These are phyloP conservation scores for Luscinia megarhynchos DNA, from an alignment of 2,797 vertebrate genomes.

Conservation along the genomic window DNA sequence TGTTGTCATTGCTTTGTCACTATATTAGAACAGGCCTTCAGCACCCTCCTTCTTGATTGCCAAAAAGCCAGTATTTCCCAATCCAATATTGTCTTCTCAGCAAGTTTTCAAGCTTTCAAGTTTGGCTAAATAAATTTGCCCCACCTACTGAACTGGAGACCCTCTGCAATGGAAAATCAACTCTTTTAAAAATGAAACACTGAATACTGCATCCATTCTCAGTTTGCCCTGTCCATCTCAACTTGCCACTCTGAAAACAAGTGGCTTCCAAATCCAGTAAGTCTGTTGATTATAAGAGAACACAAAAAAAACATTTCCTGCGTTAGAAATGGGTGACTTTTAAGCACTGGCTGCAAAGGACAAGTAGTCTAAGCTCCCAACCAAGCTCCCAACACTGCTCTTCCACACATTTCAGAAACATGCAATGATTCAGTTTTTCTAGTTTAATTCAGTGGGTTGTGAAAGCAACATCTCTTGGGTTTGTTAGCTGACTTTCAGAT, in stretches of 20 bases:
- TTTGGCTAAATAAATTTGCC: not conserved
- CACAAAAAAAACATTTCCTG: not conserved
- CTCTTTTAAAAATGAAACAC: not conserved
- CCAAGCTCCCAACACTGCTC: not conserved
- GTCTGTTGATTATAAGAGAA: not conserved
- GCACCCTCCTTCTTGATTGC: not conserved
- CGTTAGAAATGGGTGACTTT: not conserved
- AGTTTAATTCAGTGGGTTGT: not conserved
- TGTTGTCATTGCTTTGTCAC: not conserved
- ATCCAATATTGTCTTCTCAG: not conserved
- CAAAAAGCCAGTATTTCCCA: not conserved
- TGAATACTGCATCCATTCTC: not conserved
- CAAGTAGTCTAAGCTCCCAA: not conserved
- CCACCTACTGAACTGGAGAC: not conserved
- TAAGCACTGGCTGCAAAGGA: not conserved
- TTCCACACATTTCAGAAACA: not conserved
- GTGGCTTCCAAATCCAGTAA: not conserved
- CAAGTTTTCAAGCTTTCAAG: not conserved
- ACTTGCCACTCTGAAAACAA: not conserved
- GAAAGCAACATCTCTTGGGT: not conserved
- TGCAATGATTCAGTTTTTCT: not conserved
- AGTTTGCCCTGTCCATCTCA: not conserved
- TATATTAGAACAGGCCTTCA: not conserved
- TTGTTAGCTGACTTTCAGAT: not conserved
- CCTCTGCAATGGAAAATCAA: not conserved